Evolutionary conservation across 1,140 invertebrate species (phyloP), one percentile per base, ranked within the genome.

Genomic region (Panagrolaimus sp.): DNA sequence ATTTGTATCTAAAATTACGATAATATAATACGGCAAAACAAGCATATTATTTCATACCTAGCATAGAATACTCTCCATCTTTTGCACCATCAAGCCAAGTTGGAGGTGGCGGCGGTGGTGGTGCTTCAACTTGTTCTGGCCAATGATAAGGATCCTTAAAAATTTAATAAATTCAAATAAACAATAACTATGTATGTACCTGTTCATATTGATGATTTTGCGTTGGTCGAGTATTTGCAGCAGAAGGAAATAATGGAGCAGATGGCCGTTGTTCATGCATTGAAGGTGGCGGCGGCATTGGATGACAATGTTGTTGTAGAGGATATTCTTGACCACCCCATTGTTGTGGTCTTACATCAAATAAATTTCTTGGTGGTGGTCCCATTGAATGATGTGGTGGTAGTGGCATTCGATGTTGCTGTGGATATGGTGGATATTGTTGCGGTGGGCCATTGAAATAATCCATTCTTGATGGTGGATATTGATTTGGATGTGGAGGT

Each of bases 181-280:
- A 57, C n/a, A 57, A 20, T 23, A 27, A 16, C 2, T 38, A 38
- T n/a, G n/a, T n/a, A 38, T 4, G 7, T 38, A 38, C 31, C 2
- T 38, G 31, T 38, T 38, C 31, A 38, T 38, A 7, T 38, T 38
- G 31, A 38, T 38, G 31, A 38, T 7, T 38, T 38, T 38, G 31
- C 7, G 31, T 38, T 38, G 31, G 31, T 7, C 20, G 51, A 4
- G 51, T 27, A 57, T 57, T 57, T 11, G 51, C 51, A n/a, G 51
- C 51, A 3, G 51, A n/a, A 23, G 51, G 51, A 27, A 57, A 57
- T 27, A 57, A 57, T 57, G 51, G 51, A 1, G 20, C 51, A n/a
- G n/a, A n/a, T 38, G 2, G 31, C 2, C 2, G 31, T 38, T 38
- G 2, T 38, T 38, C 2, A 38, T 38, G 31, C 31, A 4, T 2